These are phyloP conservation scores for Electrona antarctica DNA, from an alignment of 2,113 vertebrate genomes.

Conservation along the genomic window DNA sequence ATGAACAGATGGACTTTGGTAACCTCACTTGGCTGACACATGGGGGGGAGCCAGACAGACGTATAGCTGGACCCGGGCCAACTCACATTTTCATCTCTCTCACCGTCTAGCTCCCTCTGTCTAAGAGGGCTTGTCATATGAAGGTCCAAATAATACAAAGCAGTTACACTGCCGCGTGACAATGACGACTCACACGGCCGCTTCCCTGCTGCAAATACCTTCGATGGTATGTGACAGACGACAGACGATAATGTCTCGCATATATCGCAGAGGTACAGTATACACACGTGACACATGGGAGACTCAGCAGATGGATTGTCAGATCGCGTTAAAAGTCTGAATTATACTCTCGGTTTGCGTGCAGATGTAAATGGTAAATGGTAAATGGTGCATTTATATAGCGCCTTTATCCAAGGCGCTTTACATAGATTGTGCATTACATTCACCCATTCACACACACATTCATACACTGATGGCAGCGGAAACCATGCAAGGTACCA, in stretches of 20 bases:
- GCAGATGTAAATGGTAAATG: no score
- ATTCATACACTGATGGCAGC: no score
- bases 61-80: constrained; percentile 10
- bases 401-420: no score
- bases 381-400: no score
- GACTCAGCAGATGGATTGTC: not conserved
- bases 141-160: constrained; percentile 41
- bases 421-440: no score
- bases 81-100: constrained; percentile 5
- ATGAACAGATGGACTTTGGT: constrained; percentile 2
- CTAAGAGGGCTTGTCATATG: constrained; percentile 21
- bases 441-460: no score
- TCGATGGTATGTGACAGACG: constrained; percentile 35
- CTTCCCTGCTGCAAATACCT: constrained; percentile 6
- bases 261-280: constrained; percentile 43
- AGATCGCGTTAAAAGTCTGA: not conserved
- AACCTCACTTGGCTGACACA: constrained; percentile 7
- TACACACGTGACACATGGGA: constrained; percentile 57
- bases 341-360: no score
- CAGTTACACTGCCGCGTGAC: constrained; percentile 21
- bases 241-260: constrained; percentile 34
- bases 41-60: constrained; percentile 9
- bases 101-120: constrained; percentile 17
- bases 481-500: no score
- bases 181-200: constrained; percentile 27